Evolutionary conservation across 2,888 invertebrate genomes (phyloP).

Genomic region (Galeopsomyia nigrocyanea): DNA sequence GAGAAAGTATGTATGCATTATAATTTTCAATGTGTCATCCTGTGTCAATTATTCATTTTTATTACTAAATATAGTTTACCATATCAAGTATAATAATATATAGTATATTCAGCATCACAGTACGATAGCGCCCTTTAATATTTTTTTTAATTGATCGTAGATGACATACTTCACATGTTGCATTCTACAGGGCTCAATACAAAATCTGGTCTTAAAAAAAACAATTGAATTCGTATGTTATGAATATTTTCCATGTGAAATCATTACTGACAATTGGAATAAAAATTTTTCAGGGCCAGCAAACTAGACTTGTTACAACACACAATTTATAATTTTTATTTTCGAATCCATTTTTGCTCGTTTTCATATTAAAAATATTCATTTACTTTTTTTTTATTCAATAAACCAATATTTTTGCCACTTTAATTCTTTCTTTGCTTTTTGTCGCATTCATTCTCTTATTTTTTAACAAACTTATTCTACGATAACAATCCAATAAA

Average conservation of each 20-base stretch:
- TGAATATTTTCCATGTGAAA: too few relatives aligned
- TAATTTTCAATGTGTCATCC: too few relatives aligned
- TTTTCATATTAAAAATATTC: background rate
- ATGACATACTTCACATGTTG: constrained; percentile 54
- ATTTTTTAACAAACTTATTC: constrained; percentile 61
- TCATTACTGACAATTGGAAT: too few relatives aligned
- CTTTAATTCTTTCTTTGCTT: constrained; percentile 40
- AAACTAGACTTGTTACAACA: constrained; percentile 4
- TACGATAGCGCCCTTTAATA: constrained; percentile 68
- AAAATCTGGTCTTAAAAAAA: constrained; percentile 23
- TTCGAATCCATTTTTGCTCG: constrained; percentile 19
- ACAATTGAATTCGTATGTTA: too few relatives aligned
- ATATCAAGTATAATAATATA: constrained; percentile 48
- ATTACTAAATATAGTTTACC: constrained; percentile 57
- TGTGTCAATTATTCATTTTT: constrained; percentile 41
- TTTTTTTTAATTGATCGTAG: constrained; percentile 64
- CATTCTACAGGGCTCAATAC: constrained; percentile 28
- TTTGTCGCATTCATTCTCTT: constrained; percentile 52
- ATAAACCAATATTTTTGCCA: constrained; percentile 19
- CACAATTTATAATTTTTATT: constrained; percentile 24
- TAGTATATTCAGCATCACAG: constrained; percentile 66
- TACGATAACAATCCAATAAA: constrained; percentile 63
- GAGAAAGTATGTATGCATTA: too few relatives aligned
- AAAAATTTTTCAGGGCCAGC: background rate
- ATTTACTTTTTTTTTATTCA: constrained; percentile 10